Conservation (phyloP, 2,113 vertebrate species). For the Oplegnathus fasciatus region DNA sequence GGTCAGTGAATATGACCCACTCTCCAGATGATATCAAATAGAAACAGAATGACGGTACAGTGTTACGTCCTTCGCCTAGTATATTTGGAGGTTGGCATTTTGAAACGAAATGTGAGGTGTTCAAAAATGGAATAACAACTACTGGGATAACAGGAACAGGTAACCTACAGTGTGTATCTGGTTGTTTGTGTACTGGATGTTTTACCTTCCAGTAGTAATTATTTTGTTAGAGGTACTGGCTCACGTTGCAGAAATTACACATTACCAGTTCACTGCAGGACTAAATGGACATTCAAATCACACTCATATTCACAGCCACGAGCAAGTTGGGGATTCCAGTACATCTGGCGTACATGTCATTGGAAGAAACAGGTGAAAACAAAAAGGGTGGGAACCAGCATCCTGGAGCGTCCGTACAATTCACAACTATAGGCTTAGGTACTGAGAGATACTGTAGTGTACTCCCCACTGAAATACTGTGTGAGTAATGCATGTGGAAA, state of each 20-base stretch:
- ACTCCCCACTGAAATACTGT: neutral
- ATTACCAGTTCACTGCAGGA: neutral
- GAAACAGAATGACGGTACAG: neutral
- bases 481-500: too few species aligned
- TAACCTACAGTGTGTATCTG: neutral
- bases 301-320: constrained; percentile 2
- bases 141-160: neutral
- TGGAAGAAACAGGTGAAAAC: neutral
- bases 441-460: neutral
- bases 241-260: constrained; percentile 6
- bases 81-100: neutral
- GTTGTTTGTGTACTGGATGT: too few species aligned
- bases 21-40: neutral
- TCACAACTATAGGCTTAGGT: too few species aligned
- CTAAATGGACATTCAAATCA: neutral
- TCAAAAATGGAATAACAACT: neutral
- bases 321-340: neutral
- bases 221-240: neutral
- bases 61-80: neutral
- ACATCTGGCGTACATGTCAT: neutral
- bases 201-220: too few species aligned
- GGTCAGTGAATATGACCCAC: neutral
- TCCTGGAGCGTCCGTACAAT: too few species aligned
- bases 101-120: neutral
- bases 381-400: neutral